Base-by-base conservation (phyloP, 2,113 vertebrate genomes). In the Phaetusa simplex region DNA sequence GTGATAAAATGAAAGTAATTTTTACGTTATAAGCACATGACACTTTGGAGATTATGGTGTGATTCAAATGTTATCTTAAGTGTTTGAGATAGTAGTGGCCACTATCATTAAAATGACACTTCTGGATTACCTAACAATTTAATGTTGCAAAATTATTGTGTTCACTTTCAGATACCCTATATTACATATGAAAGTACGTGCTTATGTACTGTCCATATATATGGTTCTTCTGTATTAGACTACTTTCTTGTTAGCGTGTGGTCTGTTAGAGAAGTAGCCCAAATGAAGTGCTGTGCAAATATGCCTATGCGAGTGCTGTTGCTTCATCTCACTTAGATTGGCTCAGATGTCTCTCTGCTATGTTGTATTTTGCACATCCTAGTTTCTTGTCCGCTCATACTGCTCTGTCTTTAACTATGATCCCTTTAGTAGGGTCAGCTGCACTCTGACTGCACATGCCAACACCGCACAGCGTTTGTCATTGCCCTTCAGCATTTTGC, bases 251-350 rank as follows among this genome's bases (percentile, higher is more conserved):
- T 53, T 94, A 64, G 29, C 3, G 0, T 47, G 42, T 52, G 56
- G 23, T 59, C 64, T 90, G 12, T 52, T 82, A 65, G 17, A 76
- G 40, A 64, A 65, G 23, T 9, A 50, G 30, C 43, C 78, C 36
- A 52, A n/a, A 14, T 50, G n/a, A 81, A 24, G 36, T 40, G 42
- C 55, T 84, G 42, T 59, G 65, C 45, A 34, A 36, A 38, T 32
- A 23, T 0, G 1, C 34, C 23, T 27, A 0, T 36, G 13, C 0
- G 0, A 26, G 30, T 70, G 72, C 58, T 65, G 14, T 62, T 83
- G 49, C 62, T 71, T 69, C 43, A 32, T 34, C 27, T 77, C 3
- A 0, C 13, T 69, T 40, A 43, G 27, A n/a, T 16, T 62, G 82
- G 27, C 66, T 76, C 34, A 40, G 26, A 14, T 65, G 11, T 43